Base-by-base conservation (phyloP, 1,140 invertebrate genomes). In the Mactra quadrangularis region DNA sequence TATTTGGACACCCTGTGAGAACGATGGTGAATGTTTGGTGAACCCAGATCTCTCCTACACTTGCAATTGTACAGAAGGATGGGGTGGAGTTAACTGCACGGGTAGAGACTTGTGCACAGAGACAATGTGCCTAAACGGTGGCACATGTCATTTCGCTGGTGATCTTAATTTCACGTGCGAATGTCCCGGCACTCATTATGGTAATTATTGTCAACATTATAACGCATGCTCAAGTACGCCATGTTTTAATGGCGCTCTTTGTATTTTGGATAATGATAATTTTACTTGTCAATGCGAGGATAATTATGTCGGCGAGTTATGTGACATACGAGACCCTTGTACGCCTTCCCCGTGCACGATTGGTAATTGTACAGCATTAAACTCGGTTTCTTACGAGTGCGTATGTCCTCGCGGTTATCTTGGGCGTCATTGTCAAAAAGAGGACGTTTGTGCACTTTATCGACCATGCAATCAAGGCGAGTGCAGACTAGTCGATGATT, bases 241-340 rank as follows among this genome's bases (percentile, higher is more conserved):
- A 0, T 99, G 97, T 92, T 96, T 97, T 90, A 98, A 99, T 92
- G 97, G 97, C 0, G 98, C 97, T 0, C 97, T 96, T 0, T 99
- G 98, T 88, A 22, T 59, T 0, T 71, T 52, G 19, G 55, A 64
- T 27, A 70, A 86, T 64, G 83, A 84, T 19, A 78, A 50, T 22
- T 87, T 85, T 52, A 75, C 60, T 22, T 90, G 88, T 45, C 53
- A 50, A 7, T 90, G 89, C 59, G 91, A 98, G 59, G 97, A 98
- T 91, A 96, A 96, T 19, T 96, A 98, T 76, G 97, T 97, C 17
- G 87, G 87, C 6, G 27, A 83, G 6, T 45, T 64, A 15, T 90
- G 87, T 72, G 76, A 88, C 45, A 47, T 60, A 74, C 35, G 53
- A 7, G 87, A 90, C 66, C 83, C 86, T 0, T 89, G 88, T 68